phyloP scores from a whole-genome alignment of 2,113 vertebrate genomes.

The Oreotrochilus melanogaster region DNA sequence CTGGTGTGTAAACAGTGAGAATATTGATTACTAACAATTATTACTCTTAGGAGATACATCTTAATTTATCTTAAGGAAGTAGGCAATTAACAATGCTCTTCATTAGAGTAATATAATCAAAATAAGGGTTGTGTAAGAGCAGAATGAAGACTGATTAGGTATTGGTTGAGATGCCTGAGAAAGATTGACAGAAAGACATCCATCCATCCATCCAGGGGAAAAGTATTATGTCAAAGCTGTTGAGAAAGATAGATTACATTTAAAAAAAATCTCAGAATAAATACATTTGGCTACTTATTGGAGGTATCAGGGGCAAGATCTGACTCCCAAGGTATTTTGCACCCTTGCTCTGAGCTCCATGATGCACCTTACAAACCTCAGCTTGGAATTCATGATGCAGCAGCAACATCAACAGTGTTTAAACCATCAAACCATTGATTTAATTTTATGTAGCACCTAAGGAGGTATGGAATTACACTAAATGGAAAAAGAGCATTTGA shows the following conservation, averaged over 20 bases:
- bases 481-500: not conserved
- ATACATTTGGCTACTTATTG: not conserved
- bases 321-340: not conserved
- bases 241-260: not conserved
- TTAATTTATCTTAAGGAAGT: not conserved
- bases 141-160: not conserved
- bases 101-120: not conserved
- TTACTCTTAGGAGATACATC: not conserved
- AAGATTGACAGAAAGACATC: not conserved
- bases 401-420: not conserved
- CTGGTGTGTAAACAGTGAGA: not conserved
- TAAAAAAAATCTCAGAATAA: not conserved
- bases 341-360: not conserved
- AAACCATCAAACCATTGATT: not conserved
- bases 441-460: not conserved
- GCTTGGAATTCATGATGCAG: not conserved
- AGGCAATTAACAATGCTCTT: not conserved
- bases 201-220: not conserved
- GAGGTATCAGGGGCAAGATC: not conserved
- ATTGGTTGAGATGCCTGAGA: too few species aligned
- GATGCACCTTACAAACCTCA: not conserved
- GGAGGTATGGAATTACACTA: not conserved
- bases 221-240: not conserved
- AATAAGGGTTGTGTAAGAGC: not conserved
- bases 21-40: not conserved